Base-by-base conservation (phyloP, 2,113 vertebrate genomes). In the Hiodon tergisus region DNA sequence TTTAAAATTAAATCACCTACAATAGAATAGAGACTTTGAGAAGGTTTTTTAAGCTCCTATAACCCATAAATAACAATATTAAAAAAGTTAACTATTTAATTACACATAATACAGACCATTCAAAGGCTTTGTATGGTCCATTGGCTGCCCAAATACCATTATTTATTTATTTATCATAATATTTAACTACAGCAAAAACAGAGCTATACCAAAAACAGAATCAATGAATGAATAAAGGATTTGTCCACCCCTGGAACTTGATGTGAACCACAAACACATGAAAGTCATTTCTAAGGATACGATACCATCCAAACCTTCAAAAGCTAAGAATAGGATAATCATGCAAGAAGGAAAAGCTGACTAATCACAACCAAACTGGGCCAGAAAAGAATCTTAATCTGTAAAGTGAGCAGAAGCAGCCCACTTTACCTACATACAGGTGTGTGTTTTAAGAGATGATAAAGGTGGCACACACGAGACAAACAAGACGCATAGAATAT, bases 401-500 rank as follows among this genome's bases (percentile, higher is more conserved):
- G 65, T 71, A 70, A 67, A 17, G 53, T 46, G 14, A 4, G 31
- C 8, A 48, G 59, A 60, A 7, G 60, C 63, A 61, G 55, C 4
- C 76, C 73, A 63, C 47, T 69, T 16, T 77, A 65, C 55, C 51
- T 63, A 47, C 74, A 72, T 10, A 77, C 77, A 83, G 77, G 77
- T 78, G 55, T 71, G 77, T 66, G 77, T 78, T 76, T 76, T 31
- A 31, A 2, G 31, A 31, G 31, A 31, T 31, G 31, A 31, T 31
- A 31, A 31, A 31, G 31, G 7, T 47, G 60, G 71, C 70, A 68
- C 80, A 81, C 76, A 31, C 31, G 77, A 79, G 65, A 85, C 68
- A 31, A 69, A 79, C 77, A 82, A 86, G 84, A 78, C 81, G 74
- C 55, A 70, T 79, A 80, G 77, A 54, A 82, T 69, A 69, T 52